Percentiles rank a stretch among this genome's conserved stretches.
Conservation (phyloP, 2,888 invertebrate species). For the Lutraria lutraria region DNA sequence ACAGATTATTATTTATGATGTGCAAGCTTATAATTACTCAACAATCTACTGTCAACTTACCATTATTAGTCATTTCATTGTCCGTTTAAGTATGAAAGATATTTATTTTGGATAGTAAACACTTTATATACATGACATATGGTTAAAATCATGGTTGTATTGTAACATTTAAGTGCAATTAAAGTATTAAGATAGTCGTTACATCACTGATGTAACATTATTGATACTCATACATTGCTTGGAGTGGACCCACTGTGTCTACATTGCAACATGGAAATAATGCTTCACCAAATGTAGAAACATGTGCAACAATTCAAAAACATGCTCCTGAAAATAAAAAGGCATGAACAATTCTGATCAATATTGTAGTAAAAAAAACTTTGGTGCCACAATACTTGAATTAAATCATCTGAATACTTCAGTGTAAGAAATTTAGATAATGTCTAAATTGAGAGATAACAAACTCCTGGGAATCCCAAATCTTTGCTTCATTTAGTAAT, state of each 20-base stretch:
- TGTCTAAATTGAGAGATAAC: background rate
- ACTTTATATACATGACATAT: too few species aligned
- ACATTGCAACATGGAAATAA: background rate
- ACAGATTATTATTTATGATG: too few species aligned
- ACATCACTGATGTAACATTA: too few species aligned
- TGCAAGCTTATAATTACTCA: too few species aligned
- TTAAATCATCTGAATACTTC: background rate
- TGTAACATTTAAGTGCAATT: too few species aligned
- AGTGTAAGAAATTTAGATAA: background rate
- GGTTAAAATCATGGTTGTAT: too few species aligned
- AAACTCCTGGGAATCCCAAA: background rate
- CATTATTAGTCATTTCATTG: too few species aligned
- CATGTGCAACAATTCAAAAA: background rate
- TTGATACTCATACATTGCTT: too few species aligned
- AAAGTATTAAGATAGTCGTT: too few species aligned
- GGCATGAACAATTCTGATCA: background rate
- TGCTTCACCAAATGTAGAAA: background rate
- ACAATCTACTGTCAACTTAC: too few species aligned
- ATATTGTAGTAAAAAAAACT: background rate
- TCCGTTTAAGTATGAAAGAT: too few species aligned
- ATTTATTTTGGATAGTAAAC: too few species aligned
- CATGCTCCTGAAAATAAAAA: background rate
- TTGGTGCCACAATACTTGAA: constrained; percentile 1
- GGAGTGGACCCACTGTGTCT: background rate
- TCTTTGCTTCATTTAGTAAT: background rate